Evolutionary conservation across 2,797 vertebrate species (phyloP).

Genomic region (Dermochelys coriacea): DNA sequence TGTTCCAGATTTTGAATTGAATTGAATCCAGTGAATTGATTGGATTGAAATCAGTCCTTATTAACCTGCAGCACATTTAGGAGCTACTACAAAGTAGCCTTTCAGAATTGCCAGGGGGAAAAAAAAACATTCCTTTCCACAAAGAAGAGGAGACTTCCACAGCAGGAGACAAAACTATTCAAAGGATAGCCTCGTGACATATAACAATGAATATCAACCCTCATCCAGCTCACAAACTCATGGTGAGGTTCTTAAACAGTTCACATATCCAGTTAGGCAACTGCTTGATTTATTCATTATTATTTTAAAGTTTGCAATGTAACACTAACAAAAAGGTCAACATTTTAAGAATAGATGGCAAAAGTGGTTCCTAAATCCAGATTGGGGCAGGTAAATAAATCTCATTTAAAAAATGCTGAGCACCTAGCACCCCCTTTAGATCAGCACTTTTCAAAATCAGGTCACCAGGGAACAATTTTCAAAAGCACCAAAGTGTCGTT

Average conservation of each 20-base stretch:
- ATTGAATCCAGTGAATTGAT: no score
- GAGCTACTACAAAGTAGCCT: not conserved
- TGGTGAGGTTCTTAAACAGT: not conserved
- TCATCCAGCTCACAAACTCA: not conserved
- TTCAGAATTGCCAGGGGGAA: not conserved
- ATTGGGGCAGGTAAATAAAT: not conserved
- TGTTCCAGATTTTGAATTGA: not conserved
- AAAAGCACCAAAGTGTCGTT: not conserved
- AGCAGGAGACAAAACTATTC: not conserved
- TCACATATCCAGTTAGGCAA: not conserved
- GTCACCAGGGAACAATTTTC: not conserved
- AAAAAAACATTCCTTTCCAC: fast-evolving
- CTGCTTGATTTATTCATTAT: not conserved
- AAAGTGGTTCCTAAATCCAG: not conserved
- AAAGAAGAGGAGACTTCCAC: not conserved
- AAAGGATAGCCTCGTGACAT: not conserved
- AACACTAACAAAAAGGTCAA: not conserved
- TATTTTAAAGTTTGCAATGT: not conserved
- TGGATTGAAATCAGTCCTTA: not conserved
- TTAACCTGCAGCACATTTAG: not conserved
- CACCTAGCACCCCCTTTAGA: not conserved
- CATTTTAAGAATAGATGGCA: not conserved
- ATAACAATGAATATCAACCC: fast-evolving
- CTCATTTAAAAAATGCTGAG: not conserved
- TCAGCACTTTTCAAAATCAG: not conserved